These are phyloP conservation scores for Ciconia maguari DNA, from an alignment of 2,113 vertebrate species.

Conservation along the genomic window DNA sequence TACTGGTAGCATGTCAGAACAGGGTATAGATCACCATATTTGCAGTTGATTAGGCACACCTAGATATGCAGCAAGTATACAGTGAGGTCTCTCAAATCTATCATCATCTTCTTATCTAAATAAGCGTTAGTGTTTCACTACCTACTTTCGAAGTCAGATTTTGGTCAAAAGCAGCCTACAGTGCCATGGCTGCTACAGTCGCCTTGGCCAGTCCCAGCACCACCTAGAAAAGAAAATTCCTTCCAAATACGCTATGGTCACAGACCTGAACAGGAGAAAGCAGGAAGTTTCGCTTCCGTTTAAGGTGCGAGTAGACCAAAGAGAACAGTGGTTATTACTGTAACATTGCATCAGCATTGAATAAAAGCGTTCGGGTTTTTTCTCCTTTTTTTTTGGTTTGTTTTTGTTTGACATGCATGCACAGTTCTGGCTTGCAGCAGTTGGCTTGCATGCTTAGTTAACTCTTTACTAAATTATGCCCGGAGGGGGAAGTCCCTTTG, in stretches of 20 bases:
- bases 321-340: neutral
- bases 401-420: neutral
- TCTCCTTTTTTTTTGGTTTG: neutral
- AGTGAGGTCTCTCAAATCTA: neutral
- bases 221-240: neutral
- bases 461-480: neutral
- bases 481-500: neutral
- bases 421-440: neutral
- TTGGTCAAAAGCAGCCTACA: neutral
- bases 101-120: neutral
- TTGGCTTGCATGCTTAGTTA: neutral
- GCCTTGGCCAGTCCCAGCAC: neutral
- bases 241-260: too few species aligned
- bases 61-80: too few species aligned
- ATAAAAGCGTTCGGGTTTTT: neutral
- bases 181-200: neutral
- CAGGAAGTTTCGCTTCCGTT: neutral
- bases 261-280: neutral
- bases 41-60: neutral
- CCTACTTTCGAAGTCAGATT: neutral
- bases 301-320: neutral
- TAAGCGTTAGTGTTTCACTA: neutral
- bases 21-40: neutral
- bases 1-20: neutral
- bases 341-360: neutral